Conservation (phyloP, 1,140 invertebrate genomes). For the Drosophila lacteicornis region DNA sequence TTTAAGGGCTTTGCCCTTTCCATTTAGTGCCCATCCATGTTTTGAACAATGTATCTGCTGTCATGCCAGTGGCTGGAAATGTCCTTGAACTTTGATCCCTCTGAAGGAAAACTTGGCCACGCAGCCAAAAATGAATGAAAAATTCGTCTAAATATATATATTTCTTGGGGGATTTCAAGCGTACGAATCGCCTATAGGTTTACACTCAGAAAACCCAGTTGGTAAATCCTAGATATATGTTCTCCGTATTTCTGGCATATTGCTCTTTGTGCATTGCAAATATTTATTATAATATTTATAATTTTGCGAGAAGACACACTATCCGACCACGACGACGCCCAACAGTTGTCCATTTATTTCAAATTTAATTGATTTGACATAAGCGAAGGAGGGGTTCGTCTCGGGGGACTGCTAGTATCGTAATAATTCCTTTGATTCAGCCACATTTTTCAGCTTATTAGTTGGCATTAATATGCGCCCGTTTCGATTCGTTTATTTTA, state of each 20-base stretch:
- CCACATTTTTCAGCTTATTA: conserved; percentile 14
- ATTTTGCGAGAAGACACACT: conserved; percentile 10
- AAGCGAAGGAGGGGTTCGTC: not conserved
- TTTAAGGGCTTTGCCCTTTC: not conserved
- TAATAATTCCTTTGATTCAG: conserved; percentile 41
- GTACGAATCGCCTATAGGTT: conserved; percentile 1
- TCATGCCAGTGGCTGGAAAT: conserved; percentile 23
- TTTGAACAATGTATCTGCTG: conserved; percentile 6
- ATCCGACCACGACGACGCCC: not conserved
- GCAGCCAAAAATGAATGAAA: conserved; percentile 31
- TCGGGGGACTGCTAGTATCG: not conserved
- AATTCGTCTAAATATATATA: conserved; percentile 3
- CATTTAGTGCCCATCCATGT: not conserved
- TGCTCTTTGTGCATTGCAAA: conserved; percentile 8
- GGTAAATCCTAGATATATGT: too few relatives aligned
- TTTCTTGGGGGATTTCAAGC: not conserved
- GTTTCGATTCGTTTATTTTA: conserved; percentile 24
- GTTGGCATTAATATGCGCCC: conserved; percentile 25
- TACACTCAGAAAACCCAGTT: conserved; percentile 9
- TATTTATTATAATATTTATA: conserved; percentile 10
- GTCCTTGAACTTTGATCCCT: conserved; percentile 49
- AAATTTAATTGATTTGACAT: conserved; percentile 70
- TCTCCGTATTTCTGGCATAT: not conserved
- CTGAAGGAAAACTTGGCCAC: conserved; percentile 35
- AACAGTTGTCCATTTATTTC: conserved; percentile 61